Conservation (phyloP, 1,140 invertebrate genomes). For the Lucilia cuprina region DNA sequence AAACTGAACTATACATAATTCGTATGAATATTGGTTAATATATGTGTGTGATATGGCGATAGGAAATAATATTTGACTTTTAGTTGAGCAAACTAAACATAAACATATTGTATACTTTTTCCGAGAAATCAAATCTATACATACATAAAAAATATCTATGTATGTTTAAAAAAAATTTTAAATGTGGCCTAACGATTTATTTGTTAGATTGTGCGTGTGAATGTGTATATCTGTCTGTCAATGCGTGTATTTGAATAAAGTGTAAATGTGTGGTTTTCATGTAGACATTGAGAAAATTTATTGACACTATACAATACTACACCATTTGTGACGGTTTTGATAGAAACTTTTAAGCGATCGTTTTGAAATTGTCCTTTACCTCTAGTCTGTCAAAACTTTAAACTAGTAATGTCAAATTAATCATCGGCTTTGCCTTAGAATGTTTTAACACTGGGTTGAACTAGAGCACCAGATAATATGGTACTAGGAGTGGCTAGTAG, state of each 20-base stretch:
- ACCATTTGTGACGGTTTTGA: not conserved
- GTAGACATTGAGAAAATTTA: constrained; percentile 9
- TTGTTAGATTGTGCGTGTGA: not conserved
- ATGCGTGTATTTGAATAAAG: not conserved
- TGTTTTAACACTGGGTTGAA: no score
- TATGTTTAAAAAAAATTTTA: no score
- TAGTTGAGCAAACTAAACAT: constrained; percentile 13
- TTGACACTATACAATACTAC: not conserved
- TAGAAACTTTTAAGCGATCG: no score
- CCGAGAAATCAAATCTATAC: not conserved
- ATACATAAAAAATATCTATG: no score
- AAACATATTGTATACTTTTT: no score
- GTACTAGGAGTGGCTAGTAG: no score
- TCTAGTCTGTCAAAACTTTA: no score
- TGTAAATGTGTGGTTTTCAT: constrained; percentile 17
- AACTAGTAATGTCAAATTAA: no score
- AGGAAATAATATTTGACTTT: constrained; percentile 31
- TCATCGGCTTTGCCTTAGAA: no score
- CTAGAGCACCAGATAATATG: no score
- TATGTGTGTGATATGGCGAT: not conserved
- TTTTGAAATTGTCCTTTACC: no score
- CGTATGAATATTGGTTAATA: not conserved
- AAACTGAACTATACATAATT: constrained; percentile 1
- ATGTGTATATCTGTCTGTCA: not conserved
- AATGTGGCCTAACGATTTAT: not conserved